Evolutionary conservation across 92 coral and sea anemone species (phyloP), one percentile per base, ranked within the genome.

Genomic region (Parazoanthus darwini): DNA sequence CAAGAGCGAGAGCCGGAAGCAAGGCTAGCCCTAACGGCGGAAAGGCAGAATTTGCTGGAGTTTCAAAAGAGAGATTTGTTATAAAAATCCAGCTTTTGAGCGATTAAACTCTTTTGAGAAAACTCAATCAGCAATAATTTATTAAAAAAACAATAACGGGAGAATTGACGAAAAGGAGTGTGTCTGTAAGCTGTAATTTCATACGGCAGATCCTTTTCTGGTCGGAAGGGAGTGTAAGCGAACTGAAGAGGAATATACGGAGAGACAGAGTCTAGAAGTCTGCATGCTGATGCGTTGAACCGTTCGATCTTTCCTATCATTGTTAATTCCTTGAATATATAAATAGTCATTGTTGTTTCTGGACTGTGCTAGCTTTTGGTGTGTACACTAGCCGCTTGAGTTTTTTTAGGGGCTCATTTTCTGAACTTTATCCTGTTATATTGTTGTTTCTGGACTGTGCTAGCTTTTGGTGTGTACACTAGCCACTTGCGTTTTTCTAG

Each of bases 91-190:
- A 43, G 39, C 51, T 44, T 82, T 82, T 35, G 20, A 15, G 65
- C 77, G 86, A 70, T 82, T 82, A 42, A 68, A 82, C 59, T 16
- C 73, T 82, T 70, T 22, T 68, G 65, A 58, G 20, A 63, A 44
- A 68, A 14, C 25, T 70, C 14, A 82, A 68, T 82, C 78, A 82
- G 63, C 9, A 63, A 44, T 22, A 46, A n/a, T 68, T 66, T 82
- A 66, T 56, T 66, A 82, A 82, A 44, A 42, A 82, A 82, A 82
- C 76, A 66, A 23, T 65, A 33, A 35, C 13, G 56, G 8, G 65
- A 37, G 77, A 23, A 72, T 43, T 23, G 39, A 43, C 33, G 39
- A 48, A 68, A 39, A 2, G 20, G 80, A 6, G 42, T 39, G 42
- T 39, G 46, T 36, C 23, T 37, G n/a, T 37, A 74, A 74, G 29